A percentile compares a stretch with the other conserved stretches of the same genome.
phyloP scores from a whole-genome alignment of 1,140 invertebrate species.

The Lycorma delicatula region DNA sequence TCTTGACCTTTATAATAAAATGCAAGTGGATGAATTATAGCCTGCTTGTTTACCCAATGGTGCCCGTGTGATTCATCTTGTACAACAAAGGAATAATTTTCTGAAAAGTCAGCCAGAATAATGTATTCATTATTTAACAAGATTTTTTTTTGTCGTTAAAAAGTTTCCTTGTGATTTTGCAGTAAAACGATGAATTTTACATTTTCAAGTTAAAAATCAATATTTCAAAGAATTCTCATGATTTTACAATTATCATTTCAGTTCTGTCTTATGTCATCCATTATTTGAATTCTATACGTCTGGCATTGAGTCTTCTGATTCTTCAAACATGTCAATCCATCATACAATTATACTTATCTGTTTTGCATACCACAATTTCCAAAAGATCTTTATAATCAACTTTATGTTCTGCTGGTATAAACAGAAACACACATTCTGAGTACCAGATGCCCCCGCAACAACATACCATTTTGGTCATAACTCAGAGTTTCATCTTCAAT shows the following conservation, averaged over 20 bases:
- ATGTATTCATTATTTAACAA: too few relatives aligned
- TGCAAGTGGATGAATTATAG: conserved; percentile 3
- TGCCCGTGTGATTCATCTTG: too few relatives aligned
- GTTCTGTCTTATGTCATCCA: conserved; percentile 10
- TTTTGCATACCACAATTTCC: not conserved
- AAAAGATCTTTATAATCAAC: conserved; percentile 12
- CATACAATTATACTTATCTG: conserved; percentile 9
- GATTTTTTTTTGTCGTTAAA: too few relatives aligned
- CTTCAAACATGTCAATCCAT: conserved; percentile 9
- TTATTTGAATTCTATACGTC: not conserved
- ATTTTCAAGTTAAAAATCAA: conserved; percentile 2
- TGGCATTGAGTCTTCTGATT: not conserved
- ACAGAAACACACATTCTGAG: conserved; percentile 27
- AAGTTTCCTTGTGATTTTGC: not conserved
- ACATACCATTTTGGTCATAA: conserved; percentile 25
- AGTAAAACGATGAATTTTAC: conserved; percentile 6
- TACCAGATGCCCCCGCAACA: conserved; percentile 21
- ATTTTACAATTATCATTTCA: conserved; percentile 2
- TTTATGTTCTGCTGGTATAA: conserved; percentile 23
- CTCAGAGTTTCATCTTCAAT: conserved; percentile 21
- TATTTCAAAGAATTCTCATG: conserved; percentile 9
- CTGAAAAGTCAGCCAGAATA: conserved; percentile 11
- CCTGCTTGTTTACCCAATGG: not conserved
- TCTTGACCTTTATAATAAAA: conserved; percentile 2
- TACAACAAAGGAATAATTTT: too few relatives aligned